Percentiles rank a stretch among this genome's conserved stretches.
Evolutionary conservation across 2,888 invertebrate species (phyloP).

Genomic region (Chymomyza procnemis): DNA sequence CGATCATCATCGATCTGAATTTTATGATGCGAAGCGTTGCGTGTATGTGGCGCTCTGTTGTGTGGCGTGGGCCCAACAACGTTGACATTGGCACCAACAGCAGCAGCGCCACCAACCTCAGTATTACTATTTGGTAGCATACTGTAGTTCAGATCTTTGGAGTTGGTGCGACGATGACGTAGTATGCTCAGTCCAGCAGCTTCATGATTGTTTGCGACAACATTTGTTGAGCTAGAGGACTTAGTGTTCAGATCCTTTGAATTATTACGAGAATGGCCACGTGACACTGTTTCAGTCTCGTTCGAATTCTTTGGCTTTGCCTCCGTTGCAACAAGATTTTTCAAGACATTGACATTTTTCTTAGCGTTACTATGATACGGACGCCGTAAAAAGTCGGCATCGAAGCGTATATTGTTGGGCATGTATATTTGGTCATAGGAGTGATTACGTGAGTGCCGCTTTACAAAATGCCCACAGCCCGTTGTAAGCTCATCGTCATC

Average conservation of each 20-base stretch:
- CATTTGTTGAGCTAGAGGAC: conserved; percentile 14
- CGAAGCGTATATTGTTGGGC: conserved; percentile 78
- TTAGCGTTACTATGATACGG: conserved; percentile 60
- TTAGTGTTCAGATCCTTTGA: conserved; percentile 78
- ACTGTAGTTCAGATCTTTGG: conserved; percentile 79
- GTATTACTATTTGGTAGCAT: conserved; percentile 27
- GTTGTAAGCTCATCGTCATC: conserved; percentile 76
- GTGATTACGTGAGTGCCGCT: conserved; percentile 78
- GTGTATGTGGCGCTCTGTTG: conserved; percentile 40
- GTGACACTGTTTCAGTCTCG: conserved; percentile 67
- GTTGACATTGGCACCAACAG: conserved; percentile 7
- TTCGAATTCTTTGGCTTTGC: conserved; percentile 77
- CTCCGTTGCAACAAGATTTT: conserved; percentile 71
- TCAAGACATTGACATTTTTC: conserved; percentile 77
- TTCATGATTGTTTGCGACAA: conserved; percentile 6
- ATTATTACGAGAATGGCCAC: conserved; percentile 80
- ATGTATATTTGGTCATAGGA: conserved; percentile 79
- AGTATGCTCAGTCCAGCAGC: conserved; percentile 75
- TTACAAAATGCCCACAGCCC: conserved; percentile 76
- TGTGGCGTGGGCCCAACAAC: conserved; percentile 11
- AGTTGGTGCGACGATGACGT: conserved; percentile 82
- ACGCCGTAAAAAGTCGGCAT: conserved; percentile 76
- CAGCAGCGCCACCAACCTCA: not conserved
- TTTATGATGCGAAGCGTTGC: conserved; percentile 76
- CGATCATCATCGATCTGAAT: conserved; percentile 78